Evolutionary conservation across 2,888 invertebrate genomes (phyloP), one percentile per base, ranked within the genome.

Genomic region (Cancer borealis): DNA sequence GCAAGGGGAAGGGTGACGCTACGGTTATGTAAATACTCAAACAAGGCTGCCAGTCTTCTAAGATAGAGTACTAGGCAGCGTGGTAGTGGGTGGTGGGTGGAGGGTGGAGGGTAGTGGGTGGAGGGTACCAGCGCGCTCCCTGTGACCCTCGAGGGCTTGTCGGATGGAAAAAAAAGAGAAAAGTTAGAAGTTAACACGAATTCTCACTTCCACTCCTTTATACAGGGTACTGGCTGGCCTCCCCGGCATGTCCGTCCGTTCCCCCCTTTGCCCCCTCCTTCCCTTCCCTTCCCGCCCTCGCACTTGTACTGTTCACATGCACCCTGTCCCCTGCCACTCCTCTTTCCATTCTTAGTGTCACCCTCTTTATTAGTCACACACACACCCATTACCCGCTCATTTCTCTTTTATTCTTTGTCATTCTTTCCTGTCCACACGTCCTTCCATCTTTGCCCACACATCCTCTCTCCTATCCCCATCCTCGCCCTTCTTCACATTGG

Each of bases 11-110:
- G 79, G 79, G 30, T 79, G 79, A 79, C 79, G 79, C 30, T 79
- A 79, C 79, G 26, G 26, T 79, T 79, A 30, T 30, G 79, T 79
- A 79, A 79, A 79, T 79, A 79, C 26, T 12, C 8, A 30, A 79
- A 79, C 79, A 79, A 79, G 79, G 79, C 30, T 14, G 79, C 79
- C 79, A 30, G 79, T 79, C 30, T 79, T 79, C 30, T 79, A 12
- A 14, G 79, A 30, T 10, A 30, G 30, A 10, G 30, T 79, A 79
- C 79, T 79, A 30, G 6, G 8, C 79, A 30, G 30, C 12, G 21
- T 79, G 79, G 10, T 26, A 30, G 30, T 79, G 26, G 2, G 6
- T 73, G 73, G 73, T 73, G n/a, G 73, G 39, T 39, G 4, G n/a
- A n/a, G n/a, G 73, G 39, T 39, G 4, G n/a, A n/a, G 21, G n/a